Evolutionary conservation across 2,797 vertebrate genomes (phyloP).

Genomic region (Gallirallus australis): DNA sequence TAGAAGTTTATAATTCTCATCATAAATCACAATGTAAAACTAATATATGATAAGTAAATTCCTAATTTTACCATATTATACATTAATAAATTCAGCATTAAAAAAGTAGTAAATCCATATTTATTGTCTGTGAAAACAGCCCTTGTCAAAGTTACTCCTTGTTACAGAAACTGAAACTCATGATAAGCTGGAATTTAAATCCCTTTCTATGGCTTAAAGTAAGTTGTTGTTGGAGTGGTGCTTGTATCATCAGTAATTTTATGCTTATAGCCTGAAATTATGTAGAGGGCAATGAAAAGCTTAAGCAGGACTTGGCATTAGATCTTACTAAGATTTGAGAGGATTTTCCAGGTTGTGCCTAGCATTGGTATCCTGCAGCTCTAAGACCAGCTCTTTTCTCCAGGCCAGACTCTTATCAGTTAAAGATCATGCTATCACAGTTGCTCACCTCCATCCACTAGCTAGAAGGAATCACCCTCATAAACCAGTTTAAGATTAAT

Average conservation of each 20-base stretch:
- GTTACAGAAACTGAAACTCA: not conserved
- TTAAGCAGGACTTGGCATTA: not conserved
- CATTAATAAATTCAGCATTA: not conserved
- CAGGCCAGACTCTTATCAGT: not conserved
- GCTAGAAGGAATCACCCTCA: not conserved
- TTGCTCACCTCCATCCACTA: not conserved
- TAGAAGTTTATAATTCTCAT: not conserved
- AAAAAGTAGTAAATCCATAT: not conserved
- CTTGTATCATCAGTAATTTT: not conserved
- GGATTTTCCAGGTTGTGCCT: not conserved
- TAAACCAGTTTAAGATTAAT: not conserved
- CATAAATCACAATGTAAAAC: not conserved
- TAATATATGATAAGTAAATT: not conserved
- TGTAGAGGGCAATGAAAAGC: not conserved
- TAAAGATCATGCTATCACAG: not conserved
- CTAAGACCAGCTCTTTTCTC: not conserved
- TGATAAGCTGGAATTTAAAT: not conserved
- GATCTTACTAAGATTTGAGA: not conserved
- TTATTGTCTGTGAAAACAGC: not conserved
- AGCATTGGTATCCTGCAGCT: not conserved
- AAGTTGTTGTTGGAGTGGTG: not conserved
- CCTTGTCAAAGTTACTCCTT: not conserved
- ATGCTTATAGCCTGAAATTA: not conserved
- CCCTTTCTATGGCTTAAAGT: not conserved
- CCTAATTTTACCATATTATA: not conserved